Evolutionary conservation across 2,888 invertebrate species (phyloP), one percentile per base, ranked within the genome.

Genomic region (Xylota sylvarum): DNA sequence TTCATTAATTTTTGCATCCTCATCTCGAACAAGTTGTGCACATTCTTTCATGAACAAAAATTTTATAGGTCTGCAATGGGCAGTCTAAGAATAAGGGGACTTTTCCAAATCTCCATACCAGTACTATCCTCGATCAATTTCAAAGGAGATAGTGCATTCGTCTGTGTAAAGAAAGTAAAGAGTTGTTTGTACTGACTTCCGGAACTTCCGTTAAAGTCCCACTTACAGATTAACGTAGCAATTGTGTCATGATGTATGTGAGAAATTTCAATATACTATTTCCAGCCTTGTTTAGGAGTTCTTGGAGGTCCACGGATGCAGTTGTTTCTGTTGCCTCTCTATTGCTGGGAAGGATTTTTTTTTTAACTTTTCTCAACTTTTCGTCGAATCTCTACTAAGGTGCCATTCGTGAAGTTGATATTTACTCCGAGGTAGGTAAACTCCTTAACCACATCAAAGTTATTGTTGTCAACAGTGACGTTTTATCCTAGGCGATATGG

Each of bases 311-410:
- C 23, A 64, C 32, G 6, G 46, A 30, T 64, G 46, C 46, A 46
- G 62, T 46, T 30, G 62, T 46, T n/a, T 62, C 43, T 62, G 62
- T 62, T 62, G 43, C 62, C 43, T 43, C 46, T 5, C 27, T 62
- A 0, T 60, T 60, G n/a, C 12, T 62, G n/a, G 14, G 62, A 62
- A 43, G 46, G 43, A 62, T 64, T 46, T 46, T 30, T 30, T 46
- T 64, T 64, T 14, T 43, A 5, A 43, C 5, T 43, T 43, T 43
- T 43, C 43, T 43, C 4, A 43, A n/a, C n/a, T n/a, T n/a, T n/a
- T n/a, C n/a, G n/a, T n/a, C n/a, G n/a, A n/a, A n/a, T n/a, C n/a
- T n/a, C n/a, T n/a, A n/a, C n/a, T n/a, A n/a, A n/a, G n/a, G n/a
- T n/a, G n/a, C n/a, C n/a, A n/a, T n/a, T n/a, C n/a, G n/a, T n/a